phyloP scores from a whole-genome alignment of 2,797 vertebrate species.

The Urosaurus nigricauda region DNA sequence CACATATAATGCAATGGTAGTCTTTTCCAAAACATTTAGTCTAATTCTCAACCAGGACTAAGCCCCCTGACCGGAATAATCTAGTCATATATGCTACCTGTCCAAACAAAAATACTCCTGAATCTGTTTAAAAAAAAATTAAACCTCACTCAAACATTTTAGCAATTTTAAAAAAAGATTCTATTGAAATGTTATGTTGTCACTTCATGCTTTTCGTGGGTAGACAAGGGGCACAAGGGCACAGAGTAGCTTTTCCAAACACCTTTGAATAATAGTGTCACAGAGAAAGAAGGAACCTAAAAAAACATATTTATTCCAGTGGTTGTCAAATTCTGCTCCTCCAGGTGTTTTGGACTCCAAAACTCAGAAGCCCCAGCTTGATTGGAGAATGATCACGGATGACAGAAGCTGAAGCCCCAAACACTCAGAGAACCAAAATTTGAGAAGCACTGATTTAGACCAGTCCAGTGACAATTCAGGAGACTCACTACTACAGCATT shows the following conservation, averaged over 20 bases:
- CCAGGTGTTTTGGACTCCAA: not conserved
- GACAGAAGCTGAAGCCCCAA: no score
- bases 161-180: not conserved
- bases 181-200: not conserved
- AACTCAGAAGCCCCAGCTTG: no score
- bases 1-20: conserved; percentile 14
- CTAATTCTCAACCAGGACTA: conserved; percentile 11
- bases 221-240: not conserved
- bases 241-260: conserved; percentile 33
- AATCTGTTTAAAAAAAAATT: not conserved
- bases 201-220: not conserved
- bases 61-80: conserved; percentile 14
- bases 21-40: conserved; percentile 37
- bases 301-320: no score
- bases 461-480: not conserved
- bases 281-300: not conserved
- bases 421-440: not conserved
- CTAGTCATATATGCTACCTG: not conserved
- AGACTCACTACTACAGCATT: not conserved
- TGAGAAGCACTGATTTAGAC: not conserved
- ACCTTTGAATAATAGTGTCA: not conserved
- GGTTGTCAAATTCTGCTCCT: not conserved
- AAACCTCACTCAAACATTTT: not conserved
- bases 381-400: no score
- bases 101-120: not conserved